phyloP scores from a whole-genome alignment of 1,140 invertebrate genomes.

The Drosophila mauritiana region DNA sequence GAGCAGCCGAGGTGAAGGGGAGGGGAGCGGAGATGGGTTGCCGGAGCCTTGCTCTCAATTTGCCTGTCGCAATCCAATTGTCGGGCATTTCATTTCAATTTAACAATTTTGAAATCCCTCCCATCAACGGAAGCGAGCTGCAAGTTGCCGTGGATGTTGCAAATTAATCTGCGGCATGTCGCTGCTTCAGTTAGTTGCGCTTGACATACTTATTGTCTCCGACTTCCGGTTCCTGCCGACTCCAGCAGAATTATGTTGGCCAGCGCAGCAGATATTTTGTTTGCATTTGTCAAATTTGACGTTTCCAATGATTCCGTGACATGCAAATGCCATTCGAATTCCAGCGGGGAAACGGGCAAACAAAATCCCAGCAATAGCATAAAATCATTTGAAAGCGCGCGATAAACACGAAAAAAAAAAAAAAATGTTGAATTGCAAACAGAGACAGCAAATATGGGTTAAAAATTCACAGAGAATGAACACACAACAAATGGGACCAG shows the following conservation, averaged over 20 bases:
- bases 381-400: constrained; percentile 31
- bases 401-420: not conserved
- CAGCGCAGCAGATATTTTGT: constrained; percentile 5
- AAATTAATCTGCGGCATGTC: constrained; percentile 62
- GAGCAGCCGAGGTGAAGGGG: not conserved
- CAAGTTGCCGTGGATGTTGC: constrained; percentile 40
- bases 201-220: constrained; percentile 45
- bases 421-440: constrained; percentile 11
- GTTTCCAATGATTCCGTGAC: not conserved
- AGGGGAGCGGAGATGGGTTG: too few species aligned
- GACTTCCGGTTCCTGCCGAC: constrained; percentile 18
- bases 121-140: constrained; percentile 35
- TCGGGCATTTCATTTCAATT: constrained; percentile 80
- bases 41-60: constrained; percentile 15
- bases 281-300: constrained; percentile 24
- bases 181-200: constrained; percentile 23
- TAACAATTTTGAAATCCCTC: constrained; percentile 67
- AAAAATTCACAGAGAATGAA: constrained; percentile 5
- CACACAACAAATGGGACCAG: not conserved
- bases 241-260: constrained; percentile 23
- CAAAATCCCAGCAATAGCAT: constrained; percentile 9
- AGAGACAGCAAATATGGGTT: constrained; percentile 6
- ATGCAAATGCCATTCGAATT: not conserved
- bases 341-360: not conserved
- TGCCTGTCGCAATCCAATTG: constrained; percentile 72